Evolutionary conservation across 2,797 vertebrate species (phyloP).

Genomic region (Pitangus sulphuratus): DNA sequence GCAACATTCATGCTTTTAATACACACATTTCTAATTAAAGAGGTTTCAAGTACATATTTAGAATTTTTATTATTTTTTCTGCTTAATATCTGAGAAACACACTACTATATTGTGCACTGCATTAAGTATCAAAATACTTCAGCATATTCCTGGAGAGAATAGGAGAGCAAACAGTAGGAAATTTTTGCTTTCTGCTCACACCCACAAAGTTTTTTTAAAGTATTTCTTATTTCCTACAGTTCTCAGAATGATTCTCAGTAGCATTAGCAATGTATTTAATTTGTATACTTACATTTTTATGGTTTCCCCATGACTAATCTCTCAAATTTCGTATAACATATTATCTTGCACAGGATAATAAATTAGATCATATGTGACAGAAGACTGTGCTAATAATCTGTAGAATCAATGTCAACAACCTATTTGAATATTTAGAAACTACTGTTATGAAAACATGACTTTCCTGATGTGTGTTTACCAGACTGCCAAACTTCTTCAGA

Average conservation of each 20-base stretch:
- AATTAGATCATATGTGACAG: neutral
- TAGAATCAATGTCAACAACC: neutral
- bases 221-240: neutral
- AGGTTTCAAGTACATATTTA: neutral
- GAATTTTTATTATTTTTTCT: neutral
- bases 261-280: neutral
- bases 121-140: neutral
- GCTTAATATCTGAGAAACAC: neutral
- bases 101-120: neutral
- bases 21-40: neutral
- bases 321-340: neutral
- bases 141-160: neutral
- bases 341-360: neutral
- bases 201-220: neutral
- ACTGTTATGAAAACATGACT: neutral
- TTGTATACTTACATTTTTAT: neutral
- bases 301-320: neutral
- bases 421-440: neutral
- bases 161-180: neutral
- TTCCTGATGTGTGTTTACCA: neutral
- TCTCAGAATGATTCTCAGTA: neutral
- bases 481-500: neutral
- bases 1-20: neutral
- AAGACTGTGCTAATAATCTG: neutral
- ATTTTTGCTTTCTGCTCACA: neutral